phyloP scores from a whole-genome alignment of 1,140 invertebrate species.

The Drosophila neocordata region DNA sequence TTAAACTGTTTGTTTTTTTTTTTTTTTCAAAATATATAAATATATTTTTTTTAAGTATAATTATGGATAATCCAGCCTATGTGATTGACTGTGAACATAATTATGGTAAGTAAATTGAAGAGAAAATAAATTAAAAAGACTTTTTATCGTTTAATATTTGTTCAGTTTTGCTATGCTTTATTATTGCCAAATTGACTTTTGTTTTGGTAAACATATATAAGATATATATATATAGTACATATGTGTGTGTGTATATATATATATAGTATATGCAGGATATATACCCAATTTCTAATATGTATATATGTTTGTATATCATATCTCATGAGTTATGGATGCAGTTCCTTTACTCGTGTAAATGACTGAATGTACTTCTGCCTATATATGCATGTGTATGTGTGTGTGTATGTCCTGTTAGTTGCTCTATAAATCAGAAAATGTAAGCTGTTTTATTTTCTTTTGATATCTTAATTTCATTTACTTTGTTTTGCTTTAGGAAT shows the following conservation, averaged over 20 bases:
- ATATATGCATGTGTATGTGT: conserved; percentile 1
- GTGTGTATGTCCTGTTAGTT: too few relatives aligned
- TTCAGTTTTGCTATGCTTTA: conserved; percentile 68
- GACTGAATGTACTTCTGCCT: conserved; percentile 22
- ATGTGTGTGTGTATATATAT: conserved; percentile 47
- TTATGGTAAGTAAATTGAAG: conserved; percentile 64
- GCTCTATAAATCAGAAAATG: too few relatives aligned
- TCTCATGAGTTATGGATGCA: conserved; percentile 42
- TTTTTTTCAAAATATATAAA: too few relatives aligned
- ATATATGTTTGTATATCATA: conserved; percentile 14
- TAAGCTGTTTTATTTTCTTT: too few relatives aligned
- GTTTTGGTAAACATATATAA: conserved; percentile 46
- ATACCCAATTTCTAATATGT: conserved; percentile 59
- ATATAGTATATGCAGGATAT: conserved; percentile 38
- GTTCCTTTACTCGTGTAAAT: conserved; percentile 36
- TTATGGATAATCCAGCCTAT: conserved; percentile 71
- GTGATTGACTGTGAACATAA: conserved; percentile 60
- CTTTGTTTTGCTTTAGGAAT: too few relatives aligned
- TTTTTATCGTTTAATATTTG: conserved; percentile 21
- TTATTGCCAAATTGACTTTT: conserved; percentile 75
- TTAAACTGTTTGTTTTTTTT: too few relatives aligned
- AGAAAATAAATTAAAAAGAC: not conserved
- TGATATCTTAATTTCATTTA: too few relatives aligned
- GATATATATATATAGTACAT: conserved; percentile 43
- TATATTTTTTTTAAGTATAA: not conserved